Conservation (phyloP, 2,113 vertebrate genomes). For the Sebastes schlegelii region DNA sequence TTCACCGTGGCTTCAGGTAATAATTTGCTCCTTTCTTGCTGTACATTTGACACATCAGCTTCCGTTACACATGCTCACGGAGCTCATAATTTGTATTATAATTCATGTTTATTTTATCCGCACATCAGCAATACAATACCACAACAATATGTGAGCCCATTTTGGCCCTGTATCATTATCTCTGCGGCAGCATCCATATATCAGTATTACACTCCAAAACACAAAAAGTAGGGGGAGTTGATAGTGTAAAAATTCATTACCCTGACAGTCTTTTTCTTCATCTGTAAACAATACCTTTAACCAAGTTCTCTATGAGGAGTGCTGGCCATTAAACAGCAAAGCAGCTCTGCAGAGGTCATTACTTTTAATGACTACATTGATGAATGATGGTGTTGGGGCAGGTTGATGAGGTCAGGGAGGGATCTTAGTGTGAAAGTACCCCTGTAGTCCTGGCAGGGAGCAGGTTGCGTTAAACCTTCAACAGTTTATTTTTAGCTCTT, state of each 20-base stretch:
- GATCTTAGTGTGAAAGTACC: constrained; percentile 35
- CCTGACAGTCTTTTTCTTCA: constrained; percentile 50
- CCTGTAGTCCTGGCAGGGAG: not conserved
- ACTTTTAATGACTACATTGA: constrained; percentile 68
- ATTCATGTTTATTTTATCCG: constrained; percentile 56
- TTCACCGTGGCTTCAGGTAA: constrained; percentile 52
- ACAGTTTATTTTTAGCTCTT: not conserved
- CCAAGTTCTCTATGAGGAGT: constrained; percentile 43
- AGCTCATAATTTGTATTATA: constrained; percentile 47
- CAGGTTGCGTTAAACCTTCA: not conserved
- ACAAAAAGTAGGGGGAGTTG: constrained; percentile 28
- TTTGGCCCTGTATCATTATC: constrained; percentile 19
- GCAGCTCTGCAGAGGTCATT: constrained; percentile 63
- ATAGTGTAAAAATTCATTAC: constrained; percentile 55
- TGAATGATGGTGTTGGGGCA: constrained; percentile 39
- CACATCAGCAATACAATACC: constrained; percentile 29
- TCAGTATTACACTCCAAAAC: constrained; percentile 45
- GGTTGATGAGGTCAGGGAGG: constrained; percentile 55
- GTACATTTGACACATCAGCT: constrained; percentile 28
- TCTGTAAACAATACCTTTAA: constrained; percentile 69
- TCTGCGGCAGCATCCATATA: constrained; percentile 16
- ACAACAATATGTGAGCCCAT: constrained; percentile 37
- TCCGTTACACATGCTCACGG: constrained; percentile 35
- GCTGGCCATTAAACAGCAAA: constrained; percentile 60
- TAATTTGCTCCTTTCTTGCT: constrained; percentile 26